Base-by-base conservation (phyloP, 2,113 vertebrate genomes). In the Salvelinus fontinalis region DNA sequence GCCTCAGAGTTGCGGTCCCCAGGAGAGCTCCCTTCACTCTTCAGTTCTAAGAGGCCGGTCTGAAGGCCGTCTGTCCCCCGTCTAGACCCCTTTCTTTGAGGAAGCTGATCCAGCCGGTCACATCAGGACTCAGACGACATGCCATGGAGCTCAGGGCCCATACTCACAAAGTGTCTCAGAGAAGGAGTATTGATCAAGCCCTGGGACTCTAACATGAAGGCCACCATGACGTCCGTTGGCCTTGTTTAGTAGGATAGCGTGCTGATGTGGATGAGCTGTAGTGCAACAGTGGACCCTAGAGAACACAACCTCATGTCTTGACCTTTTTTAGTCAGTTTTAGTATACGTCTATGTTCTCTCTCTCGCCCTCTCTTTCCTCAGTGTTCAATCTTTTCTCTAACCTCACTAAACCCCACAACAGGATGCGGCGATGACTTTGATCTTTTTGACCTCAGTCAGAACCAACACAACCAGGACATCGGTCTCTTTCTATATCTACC, bases 281-380 rank as follows among this genome's bases (percentile, higher is more conserved):
- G 59, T n/a, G 34, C 68, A 48, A 59, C 20, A 24, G 13, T 62
- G 16, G 51, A 5, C 51, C 51, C 0, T 54, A 73, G 11, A 78
- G 69, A 78, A 14, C 65, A 26, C 16, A 18, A 70, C 18, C 27
- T 68, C 66, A 62, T 31, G 20, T 79, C 75, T 59, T 72, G 44
- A 80, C 78, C 67, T 70, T 76, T 76, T 44, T 44, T 12, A 44
- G 16, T 49, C 31, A 59, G 65, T 34, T 31, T 31, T 26, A 29
- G 3, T 67, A 0, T 27, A 24, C 4, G 5, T 67, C 4, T 34
- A 16, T 67, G 3, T 16, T 5, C 66, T n/a, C 67, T 4, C 67
- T n/a, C 67, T 44, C 31, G 0, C 20, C 3, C 74, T 57, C 60
- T 77, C 48, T 80, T n/a, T 60, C n/a, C 13, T 4, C 13, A 12